phyloP scores from a whole-genome alignment of 2,797 vertebrate genomes.

The Arnoldichthys spilopterus region DNA sequence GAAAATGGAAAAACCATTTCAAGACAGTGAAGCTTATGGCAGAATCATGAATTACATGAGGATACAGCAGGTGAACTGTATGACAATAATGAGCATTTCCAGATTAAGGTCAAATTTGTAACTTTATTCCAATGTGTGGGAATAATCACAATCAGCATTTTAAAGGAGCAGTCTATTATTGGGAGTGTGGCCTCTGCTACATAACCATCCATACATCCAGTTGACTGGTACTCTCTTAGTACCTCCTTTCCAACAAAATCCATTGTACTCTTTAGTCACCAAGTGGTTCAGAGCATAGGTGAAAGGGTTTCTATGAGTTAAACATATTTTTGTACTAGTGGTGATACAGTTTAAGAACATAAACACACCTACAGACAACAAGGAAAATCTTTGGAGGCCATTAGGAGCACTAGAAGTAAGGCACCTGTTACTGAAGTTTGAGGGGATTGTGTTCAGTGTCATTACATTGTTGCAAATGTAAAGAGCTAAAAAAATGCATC shows the following conservation, averaged over 20 bases:
- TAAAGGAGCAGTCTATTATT: too few relatives aligned
- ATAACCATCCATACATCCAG: neutral
- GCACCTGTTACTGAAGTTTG: neutral
- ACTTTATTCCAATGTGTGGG: neutral
- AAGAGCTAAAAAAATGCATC: too few relatives aligned
- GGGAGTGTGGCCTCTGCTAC: neutral
- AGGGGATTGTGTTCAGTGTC: neutral
- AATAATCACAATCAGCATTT: too few relatives aligned
- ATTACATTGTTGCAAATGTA: neutral
- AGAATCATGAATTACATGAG: conserved; percentile 11
- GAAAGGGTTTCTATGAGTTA: neutral
- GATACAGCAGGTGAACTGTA: neutral
- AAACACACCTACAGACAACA: neutral
- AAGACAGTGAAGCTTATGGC: conserved; percentile 12
- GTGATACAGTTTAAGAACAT: neutral
- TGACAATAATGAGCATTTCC: neutral
- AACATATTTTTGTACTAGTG: neutral
- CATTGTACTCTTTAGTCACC: neutral
- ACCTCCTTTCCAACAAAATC: neutral
- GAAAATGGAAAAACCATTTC: neutral
- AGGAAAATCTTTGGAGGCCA: too few relatives aligned
- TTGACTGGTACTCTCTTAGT: too few relatives aligned
- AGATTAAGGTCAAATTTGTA: neutral
- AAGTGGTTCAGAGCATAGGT: too few relatives aligned
- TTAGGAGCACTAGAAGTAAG: neutral